Evolutionary conservation across 2,888 invertebrate genomes (phyloP).

Genomic region (Caenorhabditis sp.): DNA sequence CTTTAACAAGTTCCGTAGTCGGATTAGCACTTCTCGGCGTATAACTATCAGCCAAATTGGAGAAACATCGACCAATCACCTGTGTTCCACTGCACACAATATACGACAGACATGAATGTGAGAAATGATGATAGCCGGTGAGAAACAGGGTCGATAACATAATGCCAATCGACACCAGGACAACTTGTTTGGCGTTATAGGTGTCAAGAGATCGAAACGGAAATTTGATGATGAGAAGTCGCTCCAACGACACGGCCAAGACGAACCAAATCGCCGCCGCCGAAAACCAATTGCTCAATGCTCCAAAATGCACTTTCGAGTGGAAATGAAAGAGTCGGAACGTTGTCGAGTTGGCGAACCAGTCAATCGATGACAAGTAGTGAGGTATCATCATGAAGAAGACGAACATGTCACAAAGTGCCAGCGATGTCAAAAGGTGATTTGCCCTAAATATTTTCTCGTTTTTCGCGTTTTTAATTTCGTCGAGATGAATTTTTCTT

Average conservation of each 20-base stretch:
- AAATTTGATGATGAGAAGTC: conserved; percentile 58
- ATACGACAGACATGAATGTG: conserved; percentile 44
- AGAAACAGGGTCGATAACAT: conserved; percentile 41
- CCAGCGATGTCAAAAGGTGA: conserved; percentile 52
- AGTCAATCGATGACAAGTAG: conserved; percentile 46
- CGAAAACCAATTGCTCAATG: conserved; percentile 59
- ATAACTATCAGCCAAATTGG: conserved; percentile 33
- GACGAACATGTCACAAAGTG: conserved; percentile 56
- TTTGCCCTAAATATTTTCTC: too few species aligned
- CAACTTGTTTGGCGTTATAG: conserved; percentile 44
- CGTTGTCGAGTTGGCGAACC: conserved; percentile 26
- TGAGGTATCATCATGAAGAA: conserved; percentile 55
- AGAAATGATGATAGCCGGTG: conserved; percentile 52
- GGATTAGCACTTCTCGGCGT: conserved; percentile 44
- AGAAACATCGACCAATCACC: conserved; percentile 43
- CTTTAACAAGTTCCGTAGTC: conserved; percentile 32
- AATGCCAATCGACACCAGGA: conserved; percentile 36
- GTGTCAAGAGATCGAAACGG: conserved; percentile 56
- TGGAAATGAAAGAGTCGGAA: conserved; percentile 52
- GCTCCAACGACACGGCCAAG: conserved; percentile 56
- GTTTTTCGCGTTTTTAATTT: too few species aligned
- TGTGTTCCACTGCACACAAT: conserved; percentile 46
- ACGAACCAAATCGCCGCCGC: conserved; percentile 63
- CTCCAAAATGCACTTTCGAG: conserved; percentile 52
- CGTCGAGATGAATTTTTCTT: too few species aligned